Conservation (phyloP, 2,113 vertebrate species). For the Charina bottae region DNA sequence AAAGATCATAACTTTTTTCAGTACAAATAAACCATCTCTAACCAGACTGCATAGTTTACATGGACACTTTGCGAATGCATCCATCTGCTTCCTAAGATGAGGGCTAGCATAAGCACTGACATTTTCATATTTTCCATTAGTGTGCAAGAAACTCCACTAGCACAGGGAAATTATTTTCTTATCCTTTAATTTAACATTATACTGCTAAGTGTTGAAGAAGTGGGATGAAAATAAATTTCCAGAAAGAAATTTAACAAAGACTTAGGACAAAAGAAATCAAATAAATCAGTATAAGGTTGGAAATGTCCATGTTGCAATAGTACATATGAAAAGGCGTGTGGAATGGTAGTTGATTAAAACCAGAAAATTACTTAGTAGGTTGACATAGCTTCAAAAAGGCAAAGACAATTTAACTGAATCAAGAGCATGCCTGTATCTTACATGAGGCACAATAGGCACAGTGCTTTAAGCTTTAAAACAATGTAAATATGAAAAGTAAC, state of each 20-base stretch:
- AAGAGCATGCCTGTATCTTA: not conserved
- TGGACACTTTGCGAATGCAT: not conserved
- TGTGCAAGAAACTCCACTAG: not conserved
- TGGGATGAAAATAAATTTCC: not conserved
- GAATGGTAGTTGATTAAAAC: not conserved
- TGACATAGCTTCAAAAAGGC: not conserved
- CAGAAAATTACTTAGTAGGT: not conserved
- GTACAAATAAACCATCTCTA: not conserved
- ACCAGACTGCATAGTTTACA: not conserved
- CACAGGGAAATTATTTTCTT: not conserved
- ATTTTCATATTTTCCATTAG: not conserved
- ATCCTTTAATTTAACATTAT: not conserved
- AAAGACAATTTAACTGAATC: not conserved
- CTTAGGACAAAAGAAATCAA: not conserved
- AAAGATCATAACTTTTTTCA: slow-evolving; percentile 1
- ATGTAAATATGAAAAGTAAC: not conserved
- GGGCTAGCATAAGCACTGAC: not conserved
- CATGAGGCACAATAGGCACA: not conserved
- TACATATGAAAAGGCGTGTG: not conserved
- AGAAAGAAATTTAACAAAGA: not conserved
- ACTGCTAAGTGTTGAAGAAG: not conserved
- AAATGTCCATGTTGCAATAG: not conserved
- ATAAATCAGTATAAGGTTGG: not conserved
- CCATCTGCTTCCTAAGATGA: not conserved
- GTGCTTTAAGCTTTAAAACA: not conserved